Conservation (phyloP, 2,113 vertebrate species). For the Phoenicopterus ruber region DNA sequence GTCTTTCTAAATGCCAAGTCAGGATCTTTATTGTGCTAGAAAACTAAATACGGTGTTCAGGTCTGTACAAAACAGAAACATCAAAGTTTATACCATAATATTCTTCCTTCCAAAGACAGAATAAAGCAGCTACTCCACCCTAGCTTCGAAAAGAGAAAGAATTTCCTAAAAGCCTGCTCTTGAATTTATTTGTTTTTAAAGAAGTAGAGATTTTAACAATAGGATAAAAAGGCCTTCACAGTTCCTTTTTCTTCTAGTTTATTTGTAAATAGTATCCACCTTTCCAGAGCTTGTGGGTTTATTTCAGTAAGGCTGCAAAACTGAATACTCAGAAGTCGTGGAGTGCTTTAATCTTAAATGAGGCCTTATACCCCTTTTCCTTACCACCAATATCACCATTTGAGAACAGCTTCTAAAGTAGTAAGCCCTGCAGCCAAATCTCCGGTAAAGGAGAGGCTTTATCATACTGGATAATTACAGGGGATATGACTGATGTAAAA, state of each 20-base stretch:
- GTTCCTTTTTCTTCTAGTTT: neutral
- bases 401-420: neutral
- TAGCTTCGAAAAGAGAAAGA: neutral
- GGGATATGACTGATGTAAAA: neutral
- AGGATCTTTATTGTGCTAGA: neutral
- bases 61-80: neutral
- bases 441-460: neutral
- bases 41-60: neutral
- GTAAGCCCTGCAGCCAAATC: neutral
- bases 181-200: slow-evolving; percentile 3
- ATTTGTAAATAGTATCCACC: neutral
- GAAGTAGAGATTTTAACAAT: neutral
- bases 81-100: neutral
- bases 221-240: neutral
- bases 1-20: neutral
- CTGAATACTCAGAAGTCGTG: neutral
- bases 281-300: neutral
- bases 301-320: neutral
- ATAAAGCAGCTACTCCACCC: neutral
- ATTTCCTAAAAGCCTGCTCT: neutral
- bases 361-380: neutral
- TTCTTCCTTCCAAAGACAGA: neutral
- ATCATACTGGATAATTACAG: neutral
- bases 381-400: neutral
- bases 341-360: neutral